Percentiles rank a stretch among this genome's conserved stretches.
Conservation (phyloP, 1,140 invertebrate genomes). For the Dendrolimus punctatus region DNA sequence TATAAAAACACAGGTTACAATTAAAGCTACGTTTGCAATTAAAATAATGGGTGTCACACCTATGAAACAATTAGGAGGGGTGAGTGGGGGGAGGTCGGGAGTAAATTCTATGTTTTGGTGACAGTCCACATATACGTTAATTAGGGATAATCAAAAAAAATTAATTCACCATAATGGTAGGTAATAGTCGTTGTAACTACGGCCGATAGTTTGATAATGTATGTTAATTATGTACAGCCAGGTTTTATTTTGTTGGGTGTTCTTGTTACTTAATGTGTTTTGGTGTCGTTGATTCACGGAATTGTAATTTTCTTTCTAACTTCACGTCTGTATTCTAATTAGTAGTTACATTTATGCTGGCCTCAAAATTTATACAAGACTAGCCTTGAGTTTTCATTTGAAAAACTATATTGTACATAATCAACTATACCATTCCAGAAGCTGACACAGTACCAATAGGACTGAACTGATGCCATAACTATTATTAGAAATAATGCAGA, state of each 20-base stretch:
- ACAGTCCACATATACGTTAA: constrained; percentile 34
- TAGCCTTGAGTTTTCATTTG: too few relatives aligned
- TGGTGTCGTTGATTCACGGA: too few relatives aligned
- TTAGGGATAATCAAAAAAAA: constrained; percentile 66
- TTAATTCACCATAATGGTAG: constrained; percentile 50
- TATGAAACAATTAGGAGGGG: constrained; percentile 61
- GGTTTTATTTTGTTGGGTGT: constrained; percentile 4
- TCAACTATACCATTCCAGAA: too few relatives aligned
- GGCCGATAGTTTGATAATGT: constrained; percentile 21
- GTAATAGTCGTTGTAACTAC: constrained; percentile 23
- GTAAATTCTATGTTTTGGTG: constrained; percentile 62
- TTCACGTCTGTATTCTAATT: too few relatives aligned
- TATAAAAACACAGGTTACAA: constrained; percentile 50
- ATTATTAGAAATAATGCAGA: too few relatives aligned
- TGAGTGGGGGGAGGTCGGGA: constrained; percentile 16
- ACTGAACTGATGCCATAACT: too few relatives aligned
- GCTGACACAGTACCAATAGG: too few relatives aligned
- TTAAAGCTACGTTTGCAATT: constrained; percentile 58
- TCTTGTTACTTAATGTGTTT: too few relatives aligned
- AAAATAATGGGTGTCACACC: constrained; percentile 69
- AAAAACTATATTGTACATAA: too few relatives aligned
- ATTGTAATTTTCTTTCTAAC: too few relatives aligned
- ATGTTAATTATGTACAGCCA: constrained; percentile 17
- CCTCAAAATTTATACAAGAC: too few relatives aligned
- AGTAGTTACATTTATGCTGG: too few relatives aligned